These are phyloP conservation scores for Drosophila auraria DNA, from an alignment of 1,140 invertebrate species.

Conservation along the genomic window DNA sequence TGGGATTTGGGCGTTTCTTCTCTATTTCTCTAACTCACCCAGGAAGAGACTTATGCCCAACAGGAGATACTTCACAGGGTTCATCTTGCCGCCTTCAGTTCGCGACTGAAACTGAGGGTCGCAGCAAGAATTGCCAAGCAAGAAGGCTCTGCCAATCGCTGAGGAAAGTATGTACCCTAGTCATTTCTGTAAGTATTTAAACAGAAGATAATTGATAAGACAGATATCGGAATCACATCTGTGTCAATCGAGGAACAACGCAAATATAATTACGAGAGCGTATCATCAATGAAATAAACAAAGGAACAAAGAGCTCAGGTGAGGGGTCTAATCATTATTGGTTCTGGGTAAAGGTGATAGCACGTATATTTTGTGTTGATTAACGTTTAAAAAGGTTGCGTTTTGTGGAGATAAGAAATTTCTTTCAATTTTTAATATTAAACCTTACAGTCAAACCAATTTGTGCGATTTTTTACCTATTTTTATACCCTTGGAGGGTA, in stretches of 20 bases:
- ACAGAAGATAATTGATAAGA: slow-evolving; percentile 10
- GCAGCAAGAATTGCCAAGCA: neutral
- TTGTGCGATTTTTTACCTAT: too few species aligned
- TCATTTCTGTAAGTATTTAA: neutral
- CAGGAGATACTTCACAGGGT: neutral
- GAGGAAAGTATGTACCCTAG: neutral
- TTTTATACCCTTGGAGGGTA: too few species aligned
- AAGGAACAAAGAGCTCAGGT: neutral
- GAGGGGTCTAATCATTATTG: neutral
- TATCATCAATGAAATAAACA: neutral
- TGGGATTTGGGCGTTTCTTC: neutral
- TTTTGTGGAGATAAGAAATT: too few species aligned
- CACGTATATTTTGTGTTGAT: too few species aligned
- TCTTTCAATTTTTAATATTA: too few species aligned
- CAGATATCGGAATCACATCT: neutral
- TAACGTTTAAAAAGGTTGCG: too few species aligned
- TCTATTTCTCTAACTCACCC: neutral
- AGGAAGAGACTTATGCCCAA: neutral
- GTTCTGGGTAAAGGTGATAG: neutral
- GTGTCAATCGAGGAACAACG: too few species aligned
- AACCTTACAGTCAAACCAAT: too few species aligned
- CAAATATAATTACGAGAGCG: neutral
- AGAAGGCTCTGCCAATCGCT: neutral
- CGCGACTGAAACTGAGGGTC: neutral
- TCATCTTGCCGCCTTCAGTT: slow-evolving; percentile 6